Base-by-base conservation (phyloP, 2,113 vertebrate genomes). In the Pandion haliaetus region DNA sequence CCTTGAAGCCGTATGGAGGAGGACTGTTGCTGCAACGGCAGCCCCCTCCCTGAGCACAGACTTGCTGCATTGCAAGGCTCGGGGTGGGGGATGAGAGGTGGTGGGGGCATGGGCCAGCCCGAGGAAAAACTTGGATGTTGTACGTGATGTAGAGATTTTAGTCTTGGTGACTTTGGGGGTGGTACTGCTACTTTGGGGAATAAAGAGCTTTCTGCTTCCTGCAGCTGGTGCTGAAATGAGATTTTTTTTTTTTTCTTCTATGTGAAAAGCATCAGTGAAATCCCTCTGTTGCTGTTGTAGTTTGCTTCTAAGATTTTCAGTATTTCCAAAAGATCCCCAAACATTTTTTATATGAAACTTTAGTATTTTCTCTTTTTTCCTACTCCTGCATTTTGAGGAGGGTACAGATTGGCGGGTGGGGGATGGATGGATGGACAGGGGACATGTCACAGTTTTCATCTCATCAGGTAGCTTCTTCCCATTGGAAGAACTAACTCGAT, bases 161-260 rank as follows among this genome's bases (percentile, higher is more conserved):
- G 8, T 8, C 28, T 44, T 11, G 36, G 45, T 14, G 40, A 9
- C 73, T 90, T 73, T 38, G n/a, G 40, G 79, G 87, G 67, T 89
- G 72, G 67, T 58, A 42, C 29, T 71, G 73, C 63, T 58, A 77
- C 77, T 73, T 65, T 73, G 6, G 73, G 88, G 73, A 87, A 82
- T 84, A 49, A 83, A 91, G 65, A 71, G 78, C 23, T 93, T 59
- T 70, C 55, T 81, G 81, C 84, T 94, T 90, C 82, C 65, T 71
- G 90, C 73, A 92, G 88, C 82, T 85, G 86, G 26, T 42, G 66
- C 38, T 85, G 88, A 69, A 95, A 93, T 93, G 57, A 80, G 93
- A 9, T 80, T 59, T 50, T 42, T 50, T 17, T 66, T 66, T 34
- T 31, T 42, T 20, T 13, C 18, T 16, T 2, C 17, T 90, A 2